Conservation (phyloP, 2,797 vertebrate genomes). For the Coregonus sp. region DNA sequence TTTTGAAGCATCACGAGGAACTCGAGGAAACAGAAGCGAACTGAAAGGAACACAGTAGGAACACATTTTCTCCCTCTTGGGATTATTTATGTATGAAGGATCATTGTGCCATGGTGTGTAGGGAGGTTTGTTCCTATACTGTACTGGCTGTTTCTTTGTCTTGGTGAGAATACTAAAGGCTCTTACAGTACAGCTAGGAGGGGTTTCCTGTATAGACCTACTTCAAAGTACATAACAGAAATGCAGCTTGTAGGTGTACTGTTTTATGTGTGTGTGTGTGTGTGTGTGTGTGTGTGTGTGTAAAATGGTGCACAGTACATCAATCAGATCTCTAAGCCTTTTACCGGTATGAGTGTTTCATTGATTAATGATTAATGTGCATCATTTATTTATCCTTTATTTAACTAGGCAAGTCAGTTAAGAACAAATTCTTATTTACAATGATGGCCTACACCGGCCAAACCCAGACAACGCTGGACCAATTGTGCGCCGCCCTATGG, state of each 20-base stretch:
- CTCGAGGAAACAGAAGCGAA: neutral
- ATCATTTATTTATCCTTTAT: neutral
- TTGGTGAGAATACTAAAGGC: neutral
- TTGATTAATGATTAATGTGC: neutral
- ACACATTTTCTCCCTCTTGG: neutral
- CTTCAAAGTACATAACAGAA: neutral
- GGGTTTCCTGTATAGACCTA: neutral
- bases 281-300: neutral
- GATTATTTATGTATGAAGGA: neutral
- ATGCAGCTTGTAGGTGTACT: neutral
- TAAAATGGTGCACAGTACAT: neutral
- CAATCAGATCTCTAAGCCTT: constrained; percentile 1
- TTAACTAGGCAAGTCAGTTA: no score
- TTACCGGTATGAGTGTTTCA: constrained; percentile 5
- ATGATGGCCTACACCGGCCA: no score
- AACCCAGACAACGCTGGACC: no score
- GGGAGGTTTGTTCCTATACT: no score
- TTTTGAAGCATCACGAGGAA: neutral
- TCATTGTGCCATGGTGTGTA: neutral
- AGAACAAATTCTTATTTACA: no score
- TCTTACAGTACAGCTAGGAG: neutral
- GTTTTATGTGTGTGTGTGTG: neutral
- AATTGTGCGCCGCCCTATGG: no score
- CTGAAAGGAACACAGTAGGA: neutral
- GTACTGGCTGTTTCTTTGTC: neutral